Evolutionary conservation across 2,113 vertebrate genomes (phyloP), one percentile per base, ranked within the genome.

Genomic region (Paedocypris sp.): DNA sequence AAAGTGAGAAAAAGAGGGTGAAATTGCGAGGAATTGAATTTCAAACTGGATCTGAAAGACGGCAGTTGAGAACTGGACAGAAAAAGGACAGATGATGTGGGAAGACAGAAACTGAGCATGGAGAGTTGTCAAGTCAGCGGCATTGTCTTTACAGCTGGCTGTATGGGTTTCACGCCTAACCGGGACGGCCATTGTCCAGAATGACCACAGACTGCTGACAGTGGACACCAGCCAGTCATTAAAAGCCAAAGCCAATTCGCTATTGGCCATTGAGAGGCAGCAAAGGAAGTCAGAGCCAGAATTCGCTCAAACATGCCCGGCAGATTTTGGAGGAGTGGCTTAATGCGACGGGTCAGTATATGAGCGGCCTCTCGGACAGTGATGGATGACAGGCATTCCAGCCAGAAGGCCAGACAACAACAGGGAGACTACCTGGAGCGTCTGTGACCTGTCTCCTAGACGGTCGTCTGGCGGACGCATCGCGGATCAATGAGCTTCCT

Each of bases 401-500:
- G 52, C 36, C 31, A 31, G 42, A 46, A 41, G 46, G 43, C 18
- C n/a, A n/a, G n/a, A n/a, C n/a, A 59, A 38, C 50, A 23, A 58
- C 35, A 46, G 45, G 62, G 54, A 53, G 35, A 20, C 49, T 38
- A 36, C 60, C 6, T 39, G n/a, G 7, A 6, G 16, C 43, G 3
- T 35, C 48, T 53, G 47, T 46, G 49, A 58, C 38, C 54, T 20
- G 12, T 28, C 51, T 41, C n/a, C n/a, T n/a, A n/a, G n/a, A n/a
- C n/a, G n/a, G 6, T 62, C 29, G 19, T 47, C 60, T 49, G 51
- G 69, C 68, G 46, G 58, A 47, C 33, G n/a, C 15, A 57, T 20
- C 15, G 13, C 58, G 35, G 64, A 69, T 80, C 80, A 78, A 73
- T 73, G 77, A 68, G 71, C 73, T 69, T 79, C 73, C 78, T 68